Evolutionary conservation across 2,113 vertebrate genomes (phyloP), one percentile per base, ranked within the genome.

Genomic region (Eptatretus burgeri): DNA sequence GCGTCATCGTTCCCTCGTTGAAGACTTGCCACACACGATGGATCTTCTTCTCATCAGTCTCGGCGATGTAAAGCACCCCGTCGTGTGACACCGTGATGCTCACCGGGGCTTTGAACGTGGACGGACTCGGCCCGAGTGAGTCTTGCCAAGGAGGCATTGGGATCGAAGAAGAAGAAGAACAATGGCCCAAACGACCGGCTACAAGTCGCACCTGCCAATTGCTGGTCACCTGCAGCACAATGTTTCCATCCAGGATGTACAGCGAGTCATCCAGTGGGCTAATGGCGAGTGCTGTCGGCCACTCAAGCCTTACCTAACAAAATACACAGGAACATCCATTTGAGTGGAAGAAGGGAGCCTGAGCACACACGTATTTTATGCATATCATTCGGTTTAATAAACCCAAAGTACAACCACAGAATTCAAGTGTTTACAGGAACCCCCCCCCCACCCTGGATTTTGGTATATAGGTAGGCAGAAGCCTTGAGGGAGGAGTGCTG

Each of bases 221-320:
- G 67, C 91, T 84, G 0, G 83, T 91, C 74, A 98, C 87, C 73
- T 88, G 85, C 67, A 98, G 69, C 18, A 98, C 83, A 0, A 95
- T 83, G 1, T 91, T 93, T 74, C 88, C 88, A 72, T 98, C 91
- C 74, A 98, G 67, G 49, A 98, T 83, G 0, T 81, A 93, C 50
- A 98, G 80, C 41, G 91, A 94, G 72, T 98, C 94, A 71, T 98
- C 91, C 82, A 95, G 85, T 1, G 91, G 91, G 73, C 85, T 94
- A 62, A 98, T 78, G 9, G 91, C 80, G 2, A 98, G 74, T 71
- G 87, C 91, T 5, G 91, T 95, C 19, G 91, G 89, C 89, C 91
- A 95, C 65, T 98, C 91, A 72, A 95, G 74, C 67, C 85, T 84
- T 51, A 98, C 89, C 91, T 98, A 41, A 7, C 27, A 41, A 41